A percentile compares a stretch with the other conserved stretches of the same genome.
Conservation (phyloP, 2,888 invertebrate genomes). For the Terebella lapidaria region DNA sequence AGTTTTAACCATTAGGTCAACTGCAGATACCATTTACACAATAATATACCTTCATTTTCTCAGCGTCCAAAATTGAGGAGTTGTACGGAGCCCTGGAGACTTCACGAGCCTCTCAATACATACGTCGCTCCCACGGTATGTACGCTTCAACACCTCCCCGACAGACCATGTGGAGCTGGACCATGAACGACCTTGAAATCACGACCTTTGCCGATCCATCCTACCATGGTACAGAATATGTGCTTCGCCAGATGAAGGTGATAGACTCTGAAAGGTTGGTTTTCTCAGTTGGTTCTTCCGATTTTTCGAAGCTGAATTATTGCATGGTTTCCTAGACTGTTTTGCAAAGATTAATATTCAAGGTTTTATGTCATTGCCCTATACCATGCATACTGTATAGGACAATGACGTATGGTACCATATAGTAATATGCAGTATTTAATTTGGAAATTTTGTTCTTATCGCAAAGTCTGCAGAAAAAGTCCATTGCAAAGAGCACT, state of each 20-base stretch:
- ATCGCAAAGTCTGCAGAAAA: too few species aligned
- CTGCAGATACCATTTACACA: neutral
- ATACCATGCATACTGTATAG: too few species aligned
- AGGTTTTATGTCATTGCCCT: too few species aligned
- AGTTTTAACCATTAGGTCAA: neutral
- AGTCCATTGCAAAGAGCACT: too few species aligned
- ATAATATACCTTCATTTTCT: neutral
- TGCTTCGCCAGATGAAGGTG: constrained; percentile 68
- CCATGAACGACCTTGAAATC: constrained; percentile 69
- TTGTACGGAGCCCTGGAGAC: constrained; percentile 79
- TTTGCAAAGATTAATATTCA: too few species aligned
- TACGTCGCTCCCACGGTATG: constrained; percentile 78
- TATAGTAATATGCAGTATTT: too few species aligned
- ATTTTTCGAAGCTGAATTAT: too few species aligned
- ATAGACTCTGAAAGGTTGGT: constrained; percentile 81
- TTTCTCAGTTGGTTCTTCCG: too few species aligned
- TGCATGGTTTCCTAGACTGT: too few species aligned
- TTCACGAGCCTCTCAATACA: constrained; percentile 92
- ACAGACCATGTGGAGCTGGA: constrained; percentile 76
- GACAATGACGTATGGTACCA: too few species aligned
- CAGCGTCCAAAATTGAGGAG: constrained; percentile 65
- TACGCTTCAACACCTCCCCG: constrained; percentile 64
- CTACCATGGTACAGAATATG: constrained; percentile 75
- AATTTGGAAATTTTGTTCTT: too few species aligned
- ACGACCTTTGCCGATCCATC: constrained; percentile 80